Percentiles rank a stretch among this genome's conserved stretches.
phyloP scores from a whole-genome alignment of 2,888 invertebrate genomes.

The Melieria omissa region DNA sequence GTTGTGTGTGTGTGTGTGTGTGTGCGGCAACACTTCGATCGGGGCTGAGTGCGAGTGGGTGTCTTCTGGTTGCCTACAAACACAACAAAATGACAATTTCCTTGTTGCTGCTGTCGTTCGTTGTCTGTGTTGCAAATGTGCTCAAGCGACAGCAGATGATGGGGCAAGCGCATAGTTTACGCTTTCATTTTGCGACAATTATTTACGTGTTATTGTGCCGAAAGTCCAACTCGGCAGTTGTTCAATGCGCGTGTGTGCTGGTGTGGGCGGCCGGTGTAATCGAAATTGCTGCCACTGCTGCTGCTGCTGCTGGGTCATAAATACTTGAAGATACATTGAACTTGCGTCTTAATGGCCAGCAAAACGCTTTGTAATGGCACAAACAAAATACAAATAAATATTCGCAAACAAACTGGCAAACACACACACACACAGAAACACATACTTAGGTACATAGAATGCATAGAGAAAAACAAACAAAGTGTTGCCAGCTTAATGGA shows the following conservation, averaged over 20 bases:
- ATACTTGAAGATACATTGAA: conserved; percentile 28
- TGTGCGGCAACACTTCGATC: not conserved
- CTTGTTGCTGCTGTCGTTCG: too few relatives aligned
- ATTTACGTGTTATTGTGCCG: conserved; percentile 43
- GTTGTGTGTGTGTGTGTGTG: not conserved
- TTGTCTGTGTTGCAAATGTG: not conserved
- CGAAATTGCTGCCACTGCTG: not conserved
- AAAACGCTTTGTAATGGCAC: conserved; percentile 44
- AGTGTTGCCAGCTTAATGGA: too few relatives aligned
- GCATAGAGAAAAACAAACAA: not conserved
- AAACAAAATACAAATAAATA: conserved; percentile 39
- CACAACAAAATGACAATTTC: too few relatives aligned
- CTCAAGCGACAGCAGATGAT: not conserved
- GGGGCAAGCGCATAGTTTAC: not conserved
- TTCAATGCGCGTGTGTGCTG: not conserved
- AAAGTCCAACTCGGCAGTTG: not conserved
- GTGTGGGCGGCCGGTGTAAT: too few relatives aligned
- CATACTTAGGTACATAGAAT: not conserved
- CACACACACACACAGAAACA: conserved; percentile 6
- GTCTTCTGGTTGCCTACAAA: too few relatives aligned
- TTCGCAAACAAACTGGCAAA: not conserved
- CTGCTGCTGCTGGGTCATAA: conserved; percentile 32
- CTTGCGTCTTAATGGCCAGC: conserved; percentile 43
- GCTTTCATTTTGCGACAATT: conserved; percentile 43
- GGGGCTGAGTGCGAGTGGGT: not conserved